Conservation (phyloP, 2,113 vertebrate species). For the Mirounga angustirostris region DNA sequence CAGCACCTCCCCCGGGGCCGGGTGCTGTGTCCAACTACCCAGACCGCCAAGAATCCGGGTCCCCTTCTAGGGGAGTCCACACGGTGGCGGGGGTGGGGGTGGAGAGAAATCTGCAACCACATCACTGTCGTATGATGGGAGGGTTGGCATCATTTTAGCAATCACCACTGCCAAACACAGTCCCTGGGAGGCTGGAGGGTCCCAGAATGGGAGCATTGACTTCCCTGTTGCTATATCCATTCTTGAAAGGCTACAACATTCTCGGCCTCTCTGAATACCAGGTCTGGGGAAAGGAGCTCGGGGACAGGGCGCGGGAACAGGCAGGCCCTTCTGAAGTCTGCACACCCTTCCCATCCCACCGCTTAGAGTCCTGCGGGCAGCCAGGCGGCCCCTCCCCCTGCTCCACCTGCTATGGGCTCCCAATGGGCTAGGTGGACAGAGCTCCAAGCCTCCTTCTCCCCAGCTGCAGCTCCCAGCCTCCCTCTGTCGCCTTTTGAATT, state of each 20-base stretch:
- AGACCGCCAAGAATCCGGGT: accelerated
- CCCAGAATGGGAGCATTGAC: neutral
- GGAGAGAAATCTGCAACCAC: neutral
- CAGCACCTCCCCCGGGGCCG: neutral
- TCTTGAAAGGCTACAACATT: neutral
- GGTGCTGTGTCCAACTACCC: neutral
- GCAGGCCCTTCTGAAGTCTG: neutral
- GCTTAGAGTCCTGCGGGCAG: accelerated
- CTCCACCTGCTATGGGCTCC: neutral
- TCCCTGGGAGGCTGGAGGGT: neutral
- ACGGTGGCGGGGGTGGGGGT: too few relatives aligned
- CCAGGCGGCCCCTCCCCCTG: neutral
- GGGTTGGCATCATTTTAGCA: neutral
- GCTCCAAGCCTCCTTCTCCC: neutral
- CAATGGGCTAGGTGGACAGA: neutral
- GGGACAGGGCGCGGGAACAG: accelerated
- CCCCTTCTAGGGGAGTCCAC: neutral
- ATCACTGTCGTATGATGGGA: neutral
- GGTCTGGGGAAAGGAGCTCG: neutral
- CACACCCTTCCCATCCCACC: neutral
- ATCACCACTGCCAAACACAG: neutral
- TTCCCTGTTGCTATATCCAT: neutral
- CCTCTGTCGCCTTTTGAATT: neutral
- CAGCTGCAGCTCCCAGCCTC: neutral
- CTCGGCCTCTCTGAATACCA: neutral